Conservation (phyloP, 2,797 vertebrate genomes). For the Diplodus puntazzo region DNA sequence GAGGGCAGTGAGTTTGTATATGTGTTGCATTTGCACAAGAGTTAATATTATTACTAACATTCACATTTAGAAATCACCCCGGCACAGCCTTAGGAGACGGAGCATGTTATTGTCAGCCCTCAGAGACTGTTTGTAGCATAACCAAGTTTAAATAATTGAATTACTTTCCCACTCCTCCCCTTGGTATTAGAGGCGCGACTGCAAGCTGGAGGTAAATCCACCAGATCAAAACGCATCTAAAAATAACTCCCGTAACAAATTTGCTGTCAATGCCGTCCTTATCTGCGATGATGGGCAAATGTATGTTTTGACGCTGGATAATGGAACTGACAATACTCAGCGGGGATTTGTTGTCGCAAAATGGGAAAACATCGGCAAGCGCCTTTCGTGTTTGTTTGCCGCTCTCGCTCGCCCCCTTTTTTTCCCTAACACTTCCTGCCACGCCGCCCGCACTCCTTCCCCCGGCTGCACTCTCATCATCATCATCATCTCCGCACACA, state of each 20-base stretch:
- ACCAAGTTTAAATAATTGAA: slow-evolving; percentile 82
- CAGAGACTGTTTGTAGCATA: slow-evolving; percentile 79
- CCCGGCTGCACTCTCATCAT: slow-evolving; percentile 48
- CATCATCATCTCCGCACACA: slow-evolving; percentile 58
- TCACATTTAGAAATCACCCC: slow-evolving; percentile 53
- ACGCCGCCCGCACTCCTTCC: slow-evolving; percentile 19
- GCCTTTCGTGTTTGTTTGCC: slow-evolving; percentile 49
- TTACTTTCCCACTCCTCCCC: slow-evolving; percentile 69
- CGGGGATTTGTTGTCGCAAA: slow-evolving; percentile 72
- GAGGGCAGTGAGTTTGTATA: slow-evolving; percentile 40
- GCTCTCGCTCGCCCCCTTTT: slow-evolving; percentile 21
- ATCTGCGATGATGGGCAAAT: slow-evolving; percentile 71
- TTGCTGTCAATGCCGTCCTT: slow-evolving; percentile 67
- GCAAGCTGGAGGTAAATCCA: slow-evolving; percentile 78
- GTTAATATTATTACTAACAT: slow-evolving; percentile 57
- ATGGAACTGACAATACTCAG: slow-evolving; percentile 73
- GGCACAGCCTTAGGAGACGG: slow-evolving; percentile 55
- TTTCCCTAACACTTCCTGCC: slow-evolving; percentile 37
- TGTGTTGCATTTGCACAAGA: slow-evolving; percentile 29
- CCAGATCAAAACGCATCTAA: slow-evolving; percentile 76
- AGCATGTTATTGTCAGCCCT: slow-evolving; percentile 75
- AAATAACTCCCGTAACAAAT: slow-evolving; percentile 76
- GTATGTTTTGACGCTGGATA: slow-evolving; percentile 73
- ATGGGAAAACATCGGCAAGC: slow-evolving; percentile 52
- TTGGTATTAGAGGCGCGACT: slow-evolving; percentile 70